Conservation (phyloP, 2,797 vertebrate genomes). For the Myripristis murdjan region DNA sequence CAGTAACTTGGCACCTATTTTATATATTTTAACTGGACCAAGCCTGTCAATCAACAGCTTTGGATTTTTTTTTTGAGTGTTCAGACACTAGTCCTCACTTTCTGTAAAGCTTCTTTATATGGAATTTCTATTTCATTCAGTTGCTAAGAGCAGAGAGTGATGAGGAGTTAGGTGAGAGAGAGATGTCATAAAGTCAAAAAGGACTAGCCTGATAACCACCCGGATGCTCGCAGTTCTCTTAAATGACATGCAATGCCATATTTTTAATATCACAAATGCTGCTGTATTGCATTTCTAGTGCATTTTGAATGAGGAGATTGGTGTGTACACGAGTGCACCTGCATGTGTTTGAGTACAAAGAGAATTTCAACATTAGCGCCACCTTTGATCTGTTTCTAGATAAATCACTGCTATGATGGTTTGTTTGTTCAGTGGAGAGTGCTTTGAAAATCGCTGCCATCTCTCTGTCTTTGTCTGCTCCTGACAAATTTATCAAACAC, state of each 20-base stretch:
- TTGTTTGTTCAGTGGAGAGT: slow-evolving; percentile 47
- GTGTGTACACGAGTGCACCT: slow-evolving; percentile 43
- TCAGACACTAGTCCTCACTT: neutral
- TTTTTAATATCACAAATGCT: slow-evolving; percentile 10
- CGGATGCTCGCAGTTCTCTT: slow-evolving; percentile 8
- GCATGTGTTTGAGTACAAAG: slow-evolving; percentile 56
- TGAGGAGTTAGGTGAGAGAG: neutral
- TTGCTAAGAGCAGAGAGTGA: neutral
- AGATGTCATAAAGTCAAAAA: neutral
- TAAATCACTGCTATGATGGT: slow-evolving; percentile 49
- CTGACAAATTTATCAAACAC: slow-evolving; percentile 33
- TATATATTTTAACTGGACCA: no score
- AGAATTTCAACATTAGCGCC: slow-evolving; percentile 55
- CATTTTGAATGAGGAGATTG: slow-evolving; percentile 3
- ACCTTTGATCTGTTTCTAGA: slow-evolving; percentile 68
- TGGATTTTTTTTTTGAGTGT: no score
- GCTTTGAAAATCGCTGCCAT: slow-evolving; percentile 66
- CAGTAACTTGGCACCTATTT: no score
- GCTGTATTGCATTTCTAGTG: neutral
- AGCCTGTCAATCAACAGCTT: no score
- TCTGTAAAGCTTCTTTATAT: neutral
- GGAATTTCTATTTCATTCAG: neutral
- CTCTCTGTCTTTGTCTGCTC: slow-evolving; percentile 9
- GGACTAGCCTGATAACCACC: neutral
- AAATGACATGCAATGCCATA: slow-evolving; percentile 15